Conservation (phyloP, 2,113 vertebrate genomes). For the Myanophis thanlyinensis region DNA sequence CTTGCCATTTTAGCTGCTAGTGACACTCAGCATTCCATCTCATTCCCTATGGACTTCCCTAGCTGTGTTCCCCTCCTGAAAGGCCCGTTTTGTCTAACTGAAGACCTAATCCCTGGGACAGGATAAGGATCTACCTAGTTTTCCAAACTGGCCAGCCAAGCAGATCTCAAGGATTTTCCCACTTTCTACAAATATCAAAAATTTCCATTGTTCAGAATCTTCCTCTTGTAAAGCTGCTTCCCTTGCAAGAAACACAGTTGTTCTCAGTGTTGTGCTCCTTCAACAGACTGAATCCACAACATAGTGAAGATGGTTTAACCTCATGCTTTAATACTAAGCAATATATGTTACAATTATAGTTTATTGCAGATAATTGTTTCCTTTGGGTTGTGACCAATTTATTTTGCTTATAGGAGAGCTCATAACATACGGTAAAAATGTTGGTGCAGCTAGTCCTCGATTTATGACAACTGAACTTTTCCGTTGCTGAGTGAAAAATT, state of each 20-base stretch:
- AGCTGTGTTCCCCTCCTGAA: not conserved
- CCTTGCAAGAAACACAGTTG: not conserved
- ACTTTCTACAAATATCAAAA: not conserved
- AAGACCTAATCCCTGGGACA: not conserved
- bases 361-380: not conserved
- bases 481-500: not conserved
- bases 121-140: not conserved
- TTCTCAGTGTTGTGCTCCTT: not conserved
- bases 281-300: not conserved
- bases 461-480: not conserved
- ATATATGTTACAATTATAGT: not conserved
- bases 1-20: not conserved
- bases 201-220: not conserved
- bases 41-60: not conserved
- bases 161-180: not conserved
- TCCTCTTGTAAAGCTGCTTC: not conserved
- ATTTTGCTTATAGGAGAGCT: not conserved
- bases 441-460: not conserved
- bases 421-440: not conserved
- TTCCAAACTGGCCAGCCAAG: not conserved
- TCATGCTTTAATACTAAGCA: not conserved
- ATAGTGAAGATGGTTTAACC: not conserved
- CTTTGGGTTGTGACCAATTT: not conserved
- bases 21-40: not conserved
- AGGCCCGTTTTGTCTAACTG: not conserved